Evolutionary conservation across 1,140 invertebrate genomes (phyloP).

Genomic region (Hormaphis cornu): DNA sequence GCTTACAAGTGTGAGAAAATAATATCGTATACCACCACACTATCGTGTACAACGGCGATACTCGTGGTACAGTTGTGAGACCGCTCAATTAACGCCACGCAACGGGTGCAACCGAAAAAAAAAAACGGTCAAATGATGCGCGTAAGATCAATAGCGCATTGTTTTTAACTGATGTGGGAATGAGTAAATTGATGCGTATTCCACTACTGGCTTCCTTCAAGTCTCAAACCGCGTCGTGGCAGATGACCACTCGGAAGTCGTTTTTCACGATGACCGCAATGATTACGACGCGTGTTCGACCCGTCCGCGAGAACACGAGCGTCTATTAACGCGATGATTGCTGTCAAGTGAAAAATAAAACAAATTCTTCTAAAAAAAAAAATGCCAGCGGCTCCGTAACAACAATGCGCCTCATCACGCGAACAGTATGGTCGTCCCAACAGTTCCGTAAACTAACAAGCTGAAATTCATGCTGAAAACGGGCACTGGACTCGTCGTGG

Average conservation of each 20-base stretch:
- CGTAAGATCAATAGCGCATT: slow-evolving; percentile 28
- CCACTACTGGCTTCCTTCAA: slow-evolving; percentile 26
- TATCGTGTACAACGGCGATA: background rate
- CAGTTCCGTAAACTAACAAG: no score
- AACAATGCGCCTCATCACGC: no score
- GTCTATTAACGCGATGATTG: background rate
- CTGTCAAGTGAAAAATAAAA: no score
- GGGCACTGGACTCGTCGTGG: no score
- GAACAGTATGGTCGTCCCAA: no score
- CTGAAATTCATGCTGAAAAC: no score
- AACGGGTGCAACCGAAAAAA: background rate
- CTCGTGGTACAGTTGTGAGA: background rate
- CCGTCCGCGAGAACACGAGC: background rate
- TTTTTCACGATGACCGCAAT: no score
- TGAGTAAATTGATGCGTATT: slow-evolving; percentile 32
- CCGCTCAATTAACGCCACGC: slow-evolving; percentile 12
- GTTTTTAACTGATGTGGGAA: slow-evolving; percentile 33
- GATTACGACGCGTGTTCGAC: no score
- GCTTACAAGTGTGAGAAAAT: background rate
- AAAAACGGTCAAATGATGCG: slow-evolving; percentile 4
- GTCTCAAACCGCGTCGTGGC: background rate
- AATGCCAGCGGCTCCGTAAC: no score
- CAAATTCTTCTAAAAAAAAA: no score
- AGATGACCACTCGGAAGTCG: no score
- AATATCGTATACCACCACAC: no score